Base-by-base conservation (phyloP, 2,113 vertebrate genomes). In the Brachirus orientalis region DNA sequence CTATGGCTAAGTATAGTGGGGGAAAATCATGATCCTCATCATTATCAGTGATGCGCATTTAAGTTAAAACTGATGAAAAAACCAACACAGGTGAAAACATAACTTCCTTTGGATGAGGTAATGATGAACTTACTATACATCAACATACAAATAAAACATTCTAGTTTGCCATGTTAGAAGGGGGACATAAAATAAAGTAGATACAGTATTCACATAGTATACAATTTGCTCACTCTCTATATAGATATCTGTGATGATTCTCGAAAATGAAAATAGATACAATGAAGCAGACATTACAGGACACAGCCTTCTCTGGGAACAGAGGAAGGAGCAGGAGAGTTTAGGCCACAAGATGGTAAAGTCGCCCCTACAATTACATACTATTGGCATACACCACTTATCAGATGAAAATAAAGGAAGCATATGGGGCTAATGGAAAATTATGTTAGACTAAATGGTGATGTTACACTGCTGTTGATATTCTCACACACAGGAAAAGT, bases 11-110 rank as follows among this genome's bases (percentile, higher is more conserved):
- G 38, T 60, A 12, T n/a, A 54, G 45, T n/a, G 22, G 13, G 62
- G 46, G 61, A 22, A 57, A 37, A 63, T 46, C 68, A 44, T 67
- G 50, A 13, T 17, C 66, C 62, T 20, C 54, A 18, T 43, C 65
- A 65, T n/a, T 51, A 8, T 28, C 28, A 28, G 6, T 28, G 28
- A 28, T 28, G 28, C n/a, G n/a, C n/a, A n/a, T n/a, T n/a, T n/a
- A n/a, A n/a, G n/a, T n/a, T n/a, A n/a, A n/a, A n/a, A n/a, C n/a
- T n/a, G n/a, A n/a, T n/a, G n/a, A n/a, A n/a, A n/a, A n/a, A n/a
- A n/a, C n/a, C n/a, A n/a, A n/a, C n/a, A n/a, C n/a, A n/a, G n/a
- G n/a, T n/a, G n/a, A n/a, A n/a, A n/a, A n/a, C n/a, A n/a, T n/a
- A n/a, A n/a, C n/a, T n/a, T n/a, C n/a, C n/a, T n/a, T n/a, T n/a